A percentile compares a stretch with the other conserved stretches of the same genome.
These are phyloP conservation scores for Poeciliopsis turneri DNA, from an alignment of 2,797 vertebrate species.

Conservation along the genomic window DNA sequence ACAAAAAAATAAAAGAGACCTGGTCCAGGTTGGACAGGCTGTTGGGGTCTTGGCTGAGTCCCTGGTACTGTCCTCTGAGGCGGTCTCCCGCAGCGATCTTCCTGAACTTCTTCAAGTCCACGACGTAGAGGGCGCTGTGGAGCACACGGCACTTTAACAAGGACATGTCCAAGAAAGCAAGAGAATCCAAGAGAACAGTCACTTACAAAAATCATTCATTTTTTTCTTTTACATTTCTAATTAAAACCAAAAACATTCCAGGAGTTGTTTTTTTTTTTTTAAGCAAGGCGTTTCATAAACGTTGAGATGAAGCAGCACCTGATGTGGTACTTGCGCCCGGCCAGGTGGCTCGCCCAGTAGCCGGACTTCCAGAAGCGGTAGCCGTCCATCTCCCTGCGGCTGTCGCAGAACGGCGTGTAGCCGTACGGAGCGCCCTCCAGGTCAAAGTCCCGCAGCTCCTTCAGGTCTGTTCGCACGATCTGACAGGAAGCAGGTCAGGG, in stretches of 20 bases:
- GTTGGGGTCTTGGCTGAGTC: slow-evolving; percentile 98
- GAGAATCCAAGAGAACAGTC: background rate
- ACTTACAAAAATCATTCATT: background rate
- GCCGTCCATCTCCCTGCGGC: slow-evolving; percentile 95
- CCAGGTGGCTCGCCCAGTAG: slow-evolving; percentile 97
- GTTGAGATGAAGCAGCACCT: slow-evolving; percentile 76
- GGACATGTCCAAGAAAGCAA: background rate
- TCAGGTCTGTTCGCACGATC: slow-evolving; percentile 98
- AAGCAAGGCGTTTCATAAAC: background rate
- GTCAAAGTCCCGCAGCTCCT: slow-evolving; percentile 93
- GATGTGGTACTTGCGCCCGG: slow-evolving; percentile 97
- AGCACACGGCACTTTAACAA: background rate
- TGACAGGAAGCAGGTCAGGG: slow-evolving; percentile 50
- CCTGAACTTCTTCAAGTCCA: slow-evolving; percentile 97
- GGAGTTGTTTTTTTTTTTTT: background rate
- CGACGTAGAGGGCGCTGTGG: slow-evolving; percentile 92
- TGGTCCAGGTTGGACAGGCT: slow-evolving; percentile 98
- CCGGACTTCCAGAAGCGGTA: slow-evolving; percentile 98
- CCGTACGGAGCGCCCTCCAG: slow-evolving; percentile 96
- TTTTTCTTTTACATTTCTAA: background rate
- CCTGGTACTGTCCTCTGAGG: slow-evolving; percentile 95
- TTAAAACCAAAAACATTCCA: background rate
- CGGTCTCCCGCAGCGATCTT: slow-evolving; percentile 98
- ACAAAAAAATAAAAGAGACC: slow-evolving; percentile 70
- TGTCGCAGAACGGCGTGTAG: slow-evolving; percentile 98